Percentiles rank a stretch among this genome's conserved stretches.
phyloP scores from a whole-genome alignment of 2,113 vertebrate genomes.

The Nannospalax galili region DNA sequence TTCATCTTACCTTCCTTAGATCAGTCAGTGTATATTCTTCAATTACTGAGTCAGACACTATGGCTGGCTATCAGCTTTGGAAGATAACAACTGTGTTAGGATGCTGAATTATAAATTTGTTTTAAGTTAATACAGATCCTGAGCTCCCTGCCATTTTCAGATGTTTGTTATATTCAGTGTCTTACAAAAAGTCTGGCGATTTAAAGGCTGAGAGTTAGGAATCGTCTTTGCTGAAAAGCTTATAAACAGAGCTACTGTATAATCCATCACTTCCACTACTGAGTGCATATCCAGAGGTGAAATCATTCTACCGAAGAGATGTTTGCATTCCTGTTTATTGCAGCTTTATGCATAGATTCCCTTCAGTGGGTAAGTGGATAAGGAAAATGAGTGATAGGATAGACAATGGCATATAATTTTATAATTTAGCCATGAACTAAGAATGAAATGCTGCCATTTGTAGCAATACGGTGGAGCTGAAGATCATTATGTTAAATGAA shows the following conservation, averaged over 20 bases:
- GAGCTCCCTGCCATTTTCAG: background rate
- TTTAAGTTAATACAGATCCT: background rate
- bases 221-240: background rate
- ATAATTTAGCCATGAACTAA: background rate
- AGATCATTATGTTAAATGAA: background rate
- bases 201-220: background rate
- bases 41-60: background rate
- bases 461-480: background rate
- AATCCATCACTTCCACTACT: background rate
- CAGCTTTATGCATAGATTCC: background rate
- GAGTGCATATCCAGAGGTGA: background rate
- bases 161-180: background rate
- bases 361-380: background rate
- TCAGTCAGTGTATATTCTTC: slow-evolving; percentile 25
- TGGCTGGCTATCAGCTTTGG: background rate
- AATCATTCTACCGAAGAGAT: background rate
- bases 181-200: background rate
- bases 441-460: background rate
- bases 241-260: background rate
- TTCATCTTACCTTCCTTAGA: background rate
- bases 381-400: background rate
- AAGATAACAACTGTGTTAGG: background rate
- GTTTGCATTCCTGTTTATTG: background rate
- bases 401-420: too few species aligned
- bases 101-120: background rate